Conservation (phyloP, 2,797 vertebrate species). For the Sebastiscus tertius region DNA sequence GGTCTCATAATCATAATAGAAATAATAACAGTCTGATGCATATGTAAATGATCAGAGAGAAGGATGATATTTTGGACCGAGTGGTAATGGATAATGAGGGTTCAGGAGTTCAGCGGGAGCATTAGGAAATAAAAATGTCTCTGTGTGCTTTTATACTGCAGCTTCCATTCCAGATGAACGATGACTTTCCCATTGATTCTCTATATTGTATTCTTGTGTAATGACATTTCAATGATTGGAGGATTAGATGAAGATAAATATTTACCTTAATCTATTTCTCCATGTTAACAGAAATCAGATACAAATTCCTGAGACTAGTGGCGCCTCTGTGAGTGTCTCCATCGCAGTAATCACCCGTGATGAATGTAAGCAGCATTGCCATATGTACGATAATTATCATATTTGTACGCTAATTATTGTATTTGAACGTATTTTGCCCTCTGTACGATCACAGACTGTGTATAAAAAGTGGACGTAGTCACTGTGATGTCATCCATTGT, state of each 20-base stretch:
- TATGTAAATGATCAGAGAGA: constrained; percentile 77
- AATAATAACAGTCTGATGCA: constrained; percentile 77
- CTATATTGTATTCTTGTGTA: constrained; percentile 48
- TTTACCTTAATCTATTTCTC: constrained; percentile 42
- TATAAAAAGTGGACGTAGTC: too few relatives aligned
- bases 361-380: constrained; percentile 28
- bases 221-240: constrained; percentile 66
- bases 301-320: not conserved
- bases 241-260: constrained; percentile 69
- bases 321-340: constrained; percentile 15
- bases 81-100: constrained; percentile 71
- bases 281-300: constrained; percentile 30
- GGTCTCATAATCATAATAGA: constrained; percentile 72
- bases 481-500: too few relatives aligned
- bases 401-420: too few relatives aligned
- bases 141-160: constrained; percentile 36
- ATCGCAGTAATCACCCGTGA: constrained; percentile 26
- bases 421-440: too few relatives aligned
- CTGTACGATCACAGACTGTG: too few relatives aligned
- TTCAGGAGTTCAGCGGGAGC: constrained; percentile 80
- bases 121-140: constrained; percentile 63
- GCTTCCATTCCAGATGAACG: constrained; percentile 40
- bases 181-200: constrained; percentile 60
- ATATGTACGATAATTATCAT: too few relatives aligned
- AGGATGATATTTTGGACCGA: constrained; percentile 62